Evolutionary conservation across 2,797 vertebrate species (phyloP).

Genomic region (Antrozous pallidus): DNA sequence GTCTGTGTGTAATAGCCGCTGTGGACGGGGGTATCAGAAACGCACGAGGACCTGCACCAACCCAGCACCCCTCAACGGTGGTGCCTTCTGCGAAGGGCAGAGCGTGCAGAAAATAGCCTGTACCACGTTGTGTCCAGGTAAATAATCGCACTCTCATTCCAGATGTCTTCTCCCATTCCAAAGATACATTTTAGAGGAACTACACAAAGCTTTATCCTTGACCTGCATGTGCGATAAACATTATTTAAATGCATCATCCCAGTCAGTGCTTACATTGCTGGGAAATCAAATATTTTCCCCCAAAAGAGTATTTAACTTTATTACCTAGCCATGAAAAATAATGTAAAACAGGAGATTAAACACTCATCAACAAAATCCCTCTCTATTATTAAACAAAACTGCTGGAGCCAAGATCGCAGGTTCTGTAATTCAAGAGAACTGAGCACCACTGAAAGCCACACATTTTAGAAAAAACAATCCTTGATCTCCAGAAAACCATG

Average conservation of each 20-base stretch:
- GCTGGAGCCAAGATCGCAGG: not conserved
- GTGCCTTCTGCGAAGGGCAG: conserved; percentile 96
- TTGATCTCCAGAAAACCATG: conserved; percentile 65
- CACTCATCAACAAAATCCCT: not conserved
- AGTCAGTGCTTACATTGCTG: not conserved
- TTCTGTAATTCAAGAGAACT: conserved; percentile 59
- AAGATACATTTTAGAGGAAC: not conserved
- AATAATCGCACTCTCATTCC: not conserved
- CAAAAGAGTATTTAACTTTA: not conserved
- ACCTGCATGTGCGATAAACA: not conserved
- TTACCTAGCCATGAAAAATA: conserved; percentile 57
- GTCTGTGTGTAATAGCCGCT: conserved; percentile 96
- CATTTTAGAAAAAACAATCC: conserved; percentile 51
- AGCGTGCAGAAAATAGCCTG: conserved; percentile 96
- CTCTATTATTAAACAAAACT: not conserved
- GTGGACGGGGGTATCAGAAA: conserved; percentile 95
- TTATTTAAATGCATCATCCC: not conserved
- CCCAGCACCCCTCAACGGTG: conserved; percentile 95
- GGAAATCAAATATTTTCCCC: conserved; percentile 13
- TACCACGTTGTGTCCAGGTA: conserved; percentile 97
- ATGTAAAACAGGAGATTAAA: not conserved
- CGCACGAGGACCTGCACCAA: conserved; percentile 97
- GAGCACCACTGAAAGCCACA: conserved; percentile 35
- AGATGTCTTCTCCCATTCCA: not conserved
- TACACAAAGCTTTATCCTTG: not conserved